Evolutionary conservation across 2,888 invertebrate genomes (phyloP).

Genomic region (Philereme transversata): DNA sequence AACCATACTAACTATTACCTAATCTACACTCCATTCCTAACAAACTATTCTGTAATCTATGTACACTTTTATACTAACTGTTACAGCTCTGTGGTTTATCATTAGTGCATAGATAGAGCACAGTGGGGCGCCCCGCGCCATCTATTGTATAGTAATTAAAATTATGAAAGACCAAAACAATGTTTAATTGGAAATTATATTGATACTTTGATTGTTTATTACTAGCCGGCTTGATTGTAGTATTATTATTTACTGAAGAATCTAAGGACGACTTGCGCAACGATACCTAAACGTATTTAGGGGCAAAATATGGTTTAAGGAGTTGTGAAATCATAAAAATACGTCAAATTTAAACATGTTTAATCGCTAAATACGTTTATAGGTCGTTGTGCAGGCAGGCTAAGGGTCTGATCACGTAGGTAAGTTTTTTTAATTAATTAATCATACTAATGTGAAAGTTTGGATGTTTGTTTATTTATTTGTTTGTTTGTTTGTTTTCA

Average conservation of each 20-base stretch:
- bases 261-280: too few species aligned
- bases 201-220: slow-evolving; percentile 43
- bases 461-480: too few species aligned
- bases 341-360: too few species aligned
- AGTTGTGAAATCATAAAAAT: too few species aligned
- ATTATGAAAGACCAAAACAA: slow-evolving; percentile 63
- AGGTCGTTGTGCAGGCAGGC: too few species aligned
- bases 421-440: too few species aligned
- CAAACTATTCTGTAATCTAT: slow-evolving; percentile 11
- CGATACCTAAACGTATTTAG: too few species aligned
- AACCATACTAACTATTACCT: slow-evolving; percentile 3
- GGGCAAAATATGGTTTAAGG: too few species aligned
- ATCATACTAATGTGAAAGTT: too few species aligned
- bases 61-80: slow-evolving; percentile 2
- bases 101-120: slow-evolving; percentile 51
- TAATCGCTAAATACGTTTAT: too few species aligned
- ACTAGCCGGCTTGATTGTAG: background rate
- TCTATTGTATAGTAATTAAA: slow-evolving; percentile 76
- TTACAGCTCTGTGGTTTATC: slow-evolving; percentile 47
- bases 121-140: slow-evolving; percentile 70
- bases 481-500: too few species aligned
- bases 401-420: too few species aligned
- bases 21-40: slow-evolving; percentile 1
- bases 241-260: background rate
- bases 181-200: slow-evolving; percentile 59